Conservation (phyloP, 2,113 vertebrate genomes). For the Oenanthe melanoleuca region DNA sequence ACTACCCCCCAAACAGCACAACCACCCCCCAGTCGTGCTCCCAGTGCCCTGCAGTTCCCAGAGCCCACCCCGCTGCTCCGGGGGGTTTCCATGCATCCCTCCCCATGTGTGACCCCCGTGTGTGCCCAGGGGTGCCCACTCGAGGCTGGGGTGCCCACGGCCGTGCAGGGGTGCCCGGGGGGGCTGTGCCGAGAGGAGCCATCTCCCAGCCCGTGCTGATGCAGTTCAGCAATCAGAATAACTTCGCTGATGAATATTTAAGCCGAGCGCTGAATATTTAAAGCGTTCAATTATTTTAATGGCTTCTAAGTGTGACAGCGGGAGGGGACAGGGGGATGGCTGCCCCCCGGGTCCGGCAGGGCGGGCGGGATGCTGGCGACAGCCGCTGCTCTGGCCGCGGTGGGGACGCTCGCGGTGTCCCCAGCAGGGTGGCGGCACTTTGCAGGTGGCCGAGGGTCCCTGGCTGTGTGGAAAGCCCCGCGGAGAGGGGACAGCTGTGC, state of each 20-base stretch:
- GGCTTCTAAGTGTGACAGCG: slow-evolving; percentile 53
- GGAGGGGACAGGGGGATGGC: slow-evolving; percentile 8
- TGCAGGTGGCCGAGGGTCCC: rapidly evolving
- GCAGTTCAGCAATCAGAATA: slow-evolving; percentile 61
- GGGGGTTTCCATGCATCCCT: rapidly evolving
- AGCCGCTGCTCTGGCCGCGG: not conserved
- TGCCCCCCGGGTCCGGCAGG: not conserved
- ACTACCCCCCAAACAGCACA: not conserved
- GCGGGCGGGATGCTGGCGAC: not conserved
- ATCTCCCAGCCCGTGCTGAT: not conserved
- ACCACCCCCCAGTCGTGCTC: rapidly evolving
- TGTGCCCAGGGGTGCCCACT: rapidly evolving
- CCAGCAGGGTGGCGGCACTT: not conserved
- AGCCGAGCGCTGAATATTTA: slow-evolving; percentile 64
- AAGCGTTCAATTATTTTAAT: slow-evolving; percentile 71
- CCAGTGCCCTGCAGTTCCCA: not conserved
- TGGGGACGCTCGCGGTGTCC: rapidly evolving
- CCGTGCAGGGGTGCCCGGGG: not conserved
- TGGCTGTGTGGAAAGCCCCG: not conserved
- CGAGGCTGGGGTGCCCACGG: rapidly evolving
- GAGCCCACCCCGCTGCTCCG: rapidly evolving
- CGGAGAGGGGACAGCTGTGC: not conserved
- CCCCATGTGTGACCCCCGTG: rapidly evolving
- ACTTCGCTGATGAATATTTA: slow-evolving; percentile 69
- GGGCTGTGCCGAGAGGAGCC: not conserved